Base-by-base conservation (phyloP, 2,113 vertebrate species). In the Prionailurus bengalensis region DNA sequence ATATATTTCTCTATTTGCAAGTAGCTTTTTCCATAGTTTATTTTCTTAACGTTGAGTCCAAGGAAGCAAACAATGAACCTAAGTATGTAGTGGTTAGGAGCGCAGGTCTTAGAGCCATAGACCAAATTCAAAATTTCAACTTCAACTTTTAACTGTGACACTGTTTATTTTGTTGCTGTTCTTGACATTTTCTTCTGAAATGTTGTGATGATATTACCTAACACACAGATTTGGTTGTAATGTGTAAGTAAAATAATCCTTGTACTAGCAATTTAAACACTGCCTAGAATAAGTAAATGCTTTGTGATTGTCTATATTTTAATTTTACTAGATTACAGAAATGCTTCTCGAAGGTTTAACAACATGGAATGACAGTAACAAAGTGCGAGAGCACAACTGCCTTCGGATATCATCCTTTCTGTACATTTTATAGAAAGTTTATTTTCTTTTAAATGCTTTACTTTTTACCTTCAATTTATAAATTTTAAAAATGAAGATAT, bases 161-260 rank as follows among this genome's bases (percentile, higher is more conserved):
- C 51, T 45, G 29, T 84, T 58, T 78, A 45, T 97, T 95, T 65
- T 53, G 48, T 61, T 66, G 7, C 23, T 96, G 9, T 58, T 76
- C 79, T 92, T 92, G 65, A 79, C 53, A 85, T 95, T 97, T 97
- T 85, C 63, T 89, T 39, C 79, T 71, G 42, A 95, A 78, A 65
- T 3, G 2, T 7, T 73, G 79, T 45, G 53, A 53, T 89, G 84
- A 85, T 89, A 42, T 87, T 92, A 39, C 63, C 29, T 81, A 85
- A 55, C 31, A 80, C 25, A 73, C 53, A 93, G 31, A 66, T 53
- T 29, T 85, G 65, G 11, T 80, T 93, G n/a, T 45, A 80, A 81
- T 66, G 53, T 51, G 31, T 84, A 73, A 63, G 14, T 68, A 63
- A 78, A 78, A 78, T 89, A 93, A 55, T 65, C 17, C 8, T 84